Evolutionary conservation across 2,113 vertebrate species (phyloP).

Genomic region (Numenius arquata): DNA sequence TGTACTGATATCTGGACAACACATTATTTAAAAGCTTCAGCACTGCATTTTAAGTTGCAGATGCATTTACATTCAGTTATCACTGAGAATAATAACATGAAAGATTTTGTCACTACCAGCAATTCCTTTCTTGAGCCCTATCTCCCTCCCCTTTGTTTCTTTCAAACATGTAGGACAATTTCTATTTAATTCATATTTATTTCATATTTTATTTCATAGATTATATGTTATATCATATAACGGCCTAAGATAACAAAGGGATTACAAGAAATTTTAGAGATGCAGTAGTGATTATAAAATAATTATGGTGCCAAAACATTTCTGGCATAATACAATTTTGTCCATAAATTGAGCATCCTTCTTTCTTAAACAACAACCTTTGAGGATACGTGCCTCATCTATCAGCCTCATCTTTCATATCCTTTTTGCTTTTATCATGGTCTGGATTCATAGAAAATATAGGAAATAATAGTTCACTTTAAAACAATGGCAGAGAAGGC

Average conservation of each 20-base stretch:
- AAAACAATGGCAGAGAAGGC: not conserved
- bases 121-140: not conserved
- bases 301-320: not conserved
- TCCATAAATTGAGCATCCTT: not conserved
- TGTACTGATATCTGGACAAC: not conserved
- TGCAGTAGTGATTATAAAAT: not conserved
- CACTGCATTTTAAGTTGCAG: not conserved
- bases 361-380: not conserved
- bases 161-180: not conserved
- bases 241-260: not conserved
- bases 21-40: not conserved
- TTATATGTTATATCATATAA: not conserved
- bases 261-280: not conserved
- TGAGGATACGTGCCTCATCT: not conserved
- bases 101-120: not conserved
- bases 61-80: not conserved
- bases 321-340: not conserved
- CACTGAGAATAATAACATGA: not conserved
- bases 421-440: conserved; percentile 48
- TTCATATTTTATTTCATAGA: not conserved
- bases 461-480: not conserved
- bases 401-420: conserved; percentile 63
- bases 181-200: not conserved
- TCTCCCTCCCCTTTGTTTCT: not conserved
- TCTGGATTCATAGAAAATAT: not conserved